Conservation (phyloP, 2,797 vertebrate species). For the Iguana delicatissima region DNA sequence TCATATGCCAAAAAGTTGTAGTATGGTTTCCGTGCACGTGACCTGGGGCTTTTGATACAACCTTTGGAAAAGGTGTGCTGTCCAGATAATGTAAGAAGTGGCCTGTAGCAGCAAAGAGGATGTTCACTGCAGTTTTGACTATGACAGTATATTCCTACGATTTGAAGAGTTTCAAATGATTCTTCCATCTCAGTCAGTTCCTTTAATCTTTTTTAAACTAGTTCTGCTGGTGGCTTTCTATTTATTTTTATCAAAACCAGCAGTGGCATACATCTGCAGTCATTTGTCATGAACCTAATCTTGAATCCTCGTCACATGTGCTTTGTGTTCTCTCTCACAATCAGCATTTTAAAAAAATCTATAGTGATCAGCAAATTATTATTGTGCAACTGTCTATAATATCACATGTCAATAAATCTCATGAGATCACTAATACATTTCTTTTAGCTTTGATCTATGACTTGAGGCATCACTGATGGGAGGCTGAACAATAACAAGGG, state of each 20-base stretch:
- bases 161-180: neutral
- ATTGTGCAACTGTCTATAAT: neutral
- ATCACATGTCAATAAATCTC: neutral
- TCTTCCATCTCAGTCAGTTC: neutral
- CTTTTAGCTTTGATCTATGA: too few species aligned
- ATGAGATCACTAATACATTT: neutral
- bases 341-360: neutral
- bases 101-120: neutral
- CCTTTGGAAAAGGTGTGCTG: too few species aligned
- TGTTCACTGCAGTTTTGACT: neutral
- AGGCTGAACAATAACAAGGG: neutral
- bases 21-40: neutral
- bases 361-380: neutral
- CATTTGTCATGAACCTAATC: neutral
- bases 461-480: neutral
- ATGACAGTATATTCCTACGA: neutral
- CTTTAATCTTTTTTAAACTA: constrained; percentile 13
- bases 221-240: neutral
- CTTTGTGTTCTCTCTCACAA: neutral
- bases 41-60: neutral
- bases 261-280: neutral
- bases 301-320: neutral
- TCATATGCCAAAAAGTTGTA: neutral
- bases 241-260: constrained; percentile 27
- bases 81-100: neutral